Evolutionary conservation across 2,797 vertebrate species (phyloP).

Genomic region (Tadarida brasiliensis): DNA sequence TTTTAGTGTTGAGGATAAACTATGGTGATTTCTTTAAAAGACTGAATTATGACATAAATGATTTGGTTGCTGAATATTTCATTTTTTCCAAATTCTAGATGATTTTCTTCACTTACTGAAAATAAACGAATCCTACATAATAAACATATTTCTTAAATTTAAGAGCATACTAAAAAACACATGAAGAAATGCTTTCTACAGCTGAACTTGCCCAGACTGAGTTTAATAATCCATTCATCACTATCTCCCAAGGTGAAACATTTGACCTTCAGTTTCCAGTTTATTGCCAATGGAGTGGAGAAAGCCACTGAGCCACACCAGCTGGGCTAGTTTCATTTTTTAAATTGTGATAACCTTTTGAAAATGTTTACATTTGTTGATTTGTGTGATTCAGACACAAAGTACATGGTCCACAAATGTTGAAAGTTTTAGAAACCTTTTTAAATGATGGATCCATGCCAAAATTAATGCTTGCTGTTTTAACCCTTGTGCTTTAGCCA

Average conservation of each 20-base stretch:
- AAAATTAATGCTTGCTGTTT: neutral
- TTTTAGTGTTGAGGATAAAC: neutral
- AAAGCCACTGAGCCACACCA: neutral
- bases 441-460: neutral
- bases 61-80: neutral
- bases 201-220: neutral
- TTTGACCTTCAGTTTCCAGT: neutral
- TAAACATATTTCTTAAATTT: neutral
- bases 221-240: constrained; percentile 8
- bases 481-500: neutral
- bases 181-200: neutral
- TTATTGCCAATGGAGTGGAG: neutral
- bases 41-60: neutral
- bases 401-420: neutral
- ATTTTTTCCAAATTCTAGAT: constrained; percentile 2
- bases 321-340: neutral
- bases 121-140: constrained; percentile 6
- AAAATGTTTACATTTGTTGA: neutral
- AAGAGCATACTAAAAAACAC: neutral
- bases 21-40: neutral
- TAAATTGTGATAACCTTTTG: neutral
- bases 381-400: neutral
- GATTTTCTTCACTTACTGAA: constrained; percentile 39
- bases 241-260: neutral
- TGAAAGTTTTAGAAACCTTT: neutral